These are phyloP conservation scores for Coregonus sp. DNA, from an alignment of 2,797 vertebrate genomes.

Conservation along the genomic window DNA sequence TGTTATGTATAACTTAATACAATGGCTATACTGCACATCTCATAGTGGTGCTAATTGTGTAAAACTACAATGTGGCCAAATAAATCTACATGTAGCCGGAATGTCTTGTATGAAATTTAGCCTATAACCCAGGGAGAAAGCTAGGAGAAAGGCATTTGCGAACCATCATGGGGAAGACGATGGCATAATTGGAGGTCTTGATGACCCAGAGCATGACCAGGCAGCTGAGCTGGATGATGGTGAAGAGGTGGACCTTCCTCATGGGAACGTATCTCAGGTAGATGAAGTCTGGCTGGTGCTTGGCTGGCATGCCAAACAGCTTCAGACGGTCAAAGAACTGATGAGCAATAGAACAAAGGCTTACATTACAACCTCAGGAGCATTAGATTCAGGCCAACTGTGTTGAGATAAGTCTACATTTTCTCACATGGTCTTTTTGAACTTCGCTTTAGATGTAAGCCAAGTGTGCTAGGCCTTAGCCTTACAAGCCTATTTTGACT, in stretches of 20 bases:
- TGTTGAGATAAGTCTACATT: not conserved
- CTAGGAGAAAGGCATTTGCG: slow-evolving; percentile 40
- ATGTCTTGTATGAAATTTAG: not conserved
- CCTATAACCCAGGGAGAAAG: not conserved
- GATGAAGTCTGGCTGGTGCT: slow-evolving; percentile 98
- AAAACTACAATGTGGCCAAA: not conserved
- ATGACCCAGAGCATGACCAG: slow-evolving; percentile 94
- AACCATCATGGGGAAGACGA: slow-evolving; percentile 99
- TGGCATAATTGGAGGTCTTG: slow-evolving; percentile 94
- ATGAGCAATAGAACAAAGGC: slow-evolving; percentile 37
- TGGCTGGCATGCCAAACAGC: slow-evolving; percentile 95
- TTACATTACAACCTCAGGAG: not conserved
- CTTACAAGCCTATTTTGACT: not conserved
- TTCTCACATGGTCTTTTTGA: not conserved
- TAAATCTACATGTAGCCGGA: not conserved
- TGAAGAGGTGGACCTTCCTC: slow-evolving; percentile 98
- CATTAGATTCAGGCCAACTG: not conserved
- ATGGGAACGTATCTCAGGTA: slow-evolving; percentile 96
- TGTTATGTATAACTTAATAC: not conserved
- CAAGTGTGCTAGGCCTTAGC: not conserved
- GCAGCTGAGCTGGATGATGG: slow-evolving; percentile 92
- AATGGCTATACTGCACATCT: not conserved
- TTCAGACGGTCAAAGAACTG: slow-evolving; percentile 95
- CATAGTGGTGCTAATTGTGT: no score
- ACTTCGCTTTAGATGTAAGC: not conserved